A percentile compares a stretch with the other conserved stretches of the same genome.
These are phyloP conservation scores for Peromyscus eremicus DNA, from an alignment of 2,797 vertebrate species.

Conservation along the genomic window DNA sequence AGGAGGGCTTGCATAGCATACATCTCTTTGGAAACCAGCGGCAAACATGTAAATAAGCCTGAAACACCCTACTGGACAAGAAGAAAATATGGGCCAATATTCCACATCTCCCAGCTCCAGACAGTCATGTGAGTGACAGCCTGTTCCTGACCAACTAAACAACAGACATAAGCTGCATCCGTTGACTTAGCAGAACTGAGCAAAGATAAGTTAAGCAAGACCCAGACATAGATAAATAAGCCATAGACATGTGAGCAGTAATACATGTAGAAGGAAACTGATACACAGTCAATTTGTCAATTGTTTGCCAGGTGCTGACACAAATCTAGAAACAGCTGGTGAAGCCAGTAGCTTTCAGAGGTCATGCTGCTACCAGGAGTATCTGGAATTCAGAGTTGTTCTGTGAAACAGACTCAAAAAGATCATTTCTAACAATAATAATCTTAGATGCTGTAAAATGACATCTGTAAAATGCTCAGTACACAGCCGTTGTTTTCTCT, in stretches of 20 bases:
- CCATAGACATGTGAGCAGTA: neutral
- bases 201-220: neutral
- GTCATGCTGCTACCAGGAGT: neutral
- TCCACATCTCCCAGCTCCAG: neutral
- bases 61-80: neutral
- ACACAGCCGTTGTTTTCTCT: neutral
- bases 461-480: constrained; percentile 41
- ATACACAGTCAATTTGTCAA: neutral
- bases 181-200: constrained; percentile 30
- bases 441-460: constrained; percentile 39
- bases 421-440: constrained; percentile 30
- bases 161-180: neutral
- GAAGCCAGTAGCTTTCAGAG: neutral
- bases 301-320: neutral
- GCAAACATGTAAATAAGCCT: neutral
- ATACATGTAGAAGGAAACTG: neutral
- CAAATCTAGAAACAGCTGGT: neutral
- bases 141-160: neutral
- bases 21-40: neutral
- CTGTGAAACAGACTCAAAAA: constrained; percentile 40
- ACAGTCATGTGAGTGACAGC: neutral
- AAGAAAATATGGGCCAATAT: neutral
- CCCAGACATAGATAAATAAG: neutral
- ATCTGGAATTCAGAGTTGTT: constrained; percentile 37
- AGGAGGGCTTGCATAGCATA: neutral